phyloP scores from a whole-genome alignment of 2,888 invertebrate genomes.

The Molorchus minor region DNA sequence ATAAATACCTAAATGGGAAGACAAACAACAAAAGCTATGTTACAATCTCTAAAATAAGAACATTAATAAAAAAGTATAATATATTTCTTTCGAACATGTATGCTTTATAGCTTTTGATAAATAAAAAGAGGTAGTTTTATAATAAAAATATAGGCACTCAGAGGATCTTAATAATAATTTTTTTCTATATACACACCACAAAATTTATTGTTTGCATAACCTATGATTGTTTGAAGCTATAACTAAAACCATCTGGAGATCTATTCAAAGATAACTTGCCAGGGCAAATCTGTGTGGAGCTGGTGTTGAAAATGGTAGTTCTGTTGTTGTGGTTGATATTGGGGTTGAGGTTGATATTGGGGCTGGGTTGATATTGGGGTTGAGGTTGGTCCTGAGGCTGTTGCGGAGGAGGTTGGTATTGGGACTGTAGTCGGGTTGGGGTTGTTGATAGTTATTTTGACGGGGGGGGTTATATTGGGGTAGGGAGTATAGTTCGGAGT shows the following conservation, averaged over 20 bases:
- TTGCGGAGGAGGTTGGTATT: no score
- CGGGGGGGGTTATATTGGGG: constrained; percentile 64
- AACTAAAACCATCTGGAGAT: constrained; percentile 88
- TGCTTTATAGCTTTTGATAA: background rate
- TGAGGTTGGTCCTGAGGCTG: no score
- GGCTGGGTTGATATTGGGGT: constrained; percentile 62
- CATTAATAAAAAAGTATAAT: background rate
- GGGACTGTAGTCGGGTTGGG: no score
- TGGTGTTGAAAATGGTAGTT: constrained; percentile 71
- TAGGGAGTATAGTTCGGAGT: constrained; percentile 68
- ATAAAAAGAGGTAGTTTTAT: background rate
- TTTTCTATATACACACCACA: constrained; percentile 22
- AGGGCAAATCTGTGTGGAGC: constrained; percentile 81
- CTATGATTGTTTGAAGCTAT: constrained; percentile 79
- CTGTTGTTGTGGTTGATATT: no score
- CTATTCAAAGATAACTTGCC: constrained; percentile 87
- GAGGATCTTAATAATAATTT: constrained; percentile 8
- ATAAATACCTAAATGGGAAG: background rate
- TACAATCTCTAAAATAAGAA: background rate
- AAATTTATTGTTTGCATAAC: constrained; percentile 15
- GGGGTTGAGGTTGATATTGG: constrained; percentile 63
- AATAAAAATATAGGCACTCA: constrained; percentile 3
- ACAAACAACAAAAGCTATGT: background rate
- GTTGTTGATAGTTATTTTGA: constrained; percentile 59
- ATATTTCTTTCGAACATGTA: no score